Conservation (phyloP, 2,797 vertebrate genomes). For the Halcyon smyrnensis region DNA sequence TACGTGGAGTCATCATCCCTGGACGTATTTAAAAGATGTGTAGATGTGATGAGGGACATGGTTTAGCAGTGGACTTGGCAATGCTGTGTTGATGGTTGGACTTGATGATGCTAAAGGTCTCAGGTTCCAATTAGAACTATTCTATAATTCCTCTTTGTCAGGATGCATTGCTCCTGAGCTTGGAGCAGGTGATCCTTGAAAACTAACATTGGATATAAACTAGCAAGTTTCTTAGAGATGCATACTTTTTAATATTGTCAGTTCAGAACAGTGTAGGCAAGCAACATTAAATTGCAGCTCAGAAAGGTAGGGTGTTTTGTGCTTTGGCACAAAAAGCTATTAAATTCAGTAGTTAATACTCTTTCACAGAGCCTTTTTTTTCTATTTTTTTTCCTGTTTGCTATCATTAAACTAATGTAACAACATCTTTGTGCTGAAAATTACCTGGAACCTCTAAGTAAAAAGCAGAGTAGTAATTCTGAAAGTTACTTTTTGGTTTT, state of each 20-base stretch:
- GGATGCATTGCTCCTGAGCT: not conserved
- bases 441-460: not conserved
- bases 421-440: not conserved
- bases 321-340: not conserved
- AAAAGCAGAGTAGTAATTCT: not conserved
- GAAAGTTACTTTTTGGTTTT: not conserved
- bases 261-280: not conserved
- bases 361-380: not conserved
- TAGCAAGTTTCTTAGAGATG: not conserved
- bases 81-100: too few relatives aligned
- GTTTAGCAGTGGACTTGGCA: too few relatives aligned
- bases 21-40: too few relatives aligned
- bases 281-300: not conserved
- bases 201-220: not conserved
- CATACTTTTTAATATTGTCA: not conserved
- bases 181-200: not conserved
- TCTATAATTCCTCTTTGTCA: not conserved
- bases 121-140: too few relatives aligned
- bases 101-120: too few relatives aligned
- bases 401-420: not conserved
- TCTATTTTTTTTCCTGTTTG: not conserved
- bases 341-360: not conserved
- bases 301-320: not conserved
- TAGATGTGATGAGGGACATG: too few relatives aligned
- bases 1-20: too few relatives aligned